phyloP scores from a whole-genome alignment of 2,113 vertebrate species.

The Nettapus auritus region DNA sequence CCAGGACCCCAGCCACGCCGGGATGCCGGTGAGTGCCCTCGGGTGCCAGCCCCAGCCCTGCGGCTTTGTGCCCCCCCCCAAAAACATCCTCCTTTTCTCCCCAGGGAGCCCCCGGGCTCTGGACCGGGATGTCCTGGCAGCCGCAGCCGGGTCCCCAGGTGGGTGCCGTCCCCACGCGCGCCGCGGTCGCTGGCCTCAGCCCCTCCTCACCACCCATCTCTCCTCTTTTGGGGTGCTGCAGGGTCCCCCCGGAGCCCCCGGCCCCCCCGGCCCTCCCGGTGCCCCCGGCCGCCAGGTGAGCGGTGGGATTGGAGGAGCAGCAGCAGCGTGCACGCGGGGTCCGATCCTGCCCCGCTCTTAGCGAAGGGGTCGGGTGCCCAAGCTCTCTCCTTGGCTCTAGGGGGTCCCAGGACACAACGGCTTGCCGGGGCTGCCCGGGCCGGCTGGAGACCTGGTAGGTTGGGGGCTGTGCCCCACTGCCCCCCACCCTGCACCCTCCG shows the following conservation, averaged over 20 bases:
- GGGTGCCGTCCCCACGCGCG: conserved; percentile 60
- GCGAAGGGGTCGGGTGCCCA: background rate
- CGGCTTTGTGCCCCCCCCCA: background rate
- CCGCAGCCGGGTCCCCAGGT: conserved; percentile 87
- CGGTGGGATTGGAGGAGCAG: too few relatives aligned
- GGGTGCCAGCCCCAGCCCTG: background rate
- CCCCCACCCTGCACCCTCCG: background rate
- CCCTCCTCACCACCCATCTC: fast-evolving
- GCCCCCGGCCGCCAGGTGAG: conserved; percentile 87
- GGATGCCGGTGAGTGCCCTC: conserved; percentile 86
- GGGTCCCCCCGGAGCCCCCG: conserved; percentile 92
- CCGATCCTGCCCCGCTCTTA: fast-evolving
- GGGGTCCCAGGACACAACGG: conserved; percentile 93
- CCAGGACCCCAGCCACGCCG: conserved; percentile 73
- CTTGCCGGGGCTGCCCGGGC: conserved; percentile 88
- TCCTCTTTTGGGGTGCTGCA: conserved; percentile 56
- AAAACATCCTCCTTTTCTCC: conserved; percentile 65
- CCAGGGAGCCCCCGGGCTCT: conserved; percentile 91
- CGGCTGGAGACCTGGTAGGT: conserved; percentile 86
- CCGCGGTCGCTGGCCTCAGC: background rate
- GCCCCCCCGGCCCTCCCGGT: conserved; percentile 85
- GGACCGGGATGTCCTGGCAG: conserved; percentile 82
- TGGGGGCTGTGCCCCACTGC: background rate
- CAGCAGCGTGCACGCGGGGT: fast-evolving
- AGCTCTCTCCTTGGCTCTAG: conserved; percentile 82